Evolutionary conservation across 2,113 vertebrate species (phyloP), one percentile per base, ranked within the genome.

Genomic region (Sphyrna mokarran): DNA sequence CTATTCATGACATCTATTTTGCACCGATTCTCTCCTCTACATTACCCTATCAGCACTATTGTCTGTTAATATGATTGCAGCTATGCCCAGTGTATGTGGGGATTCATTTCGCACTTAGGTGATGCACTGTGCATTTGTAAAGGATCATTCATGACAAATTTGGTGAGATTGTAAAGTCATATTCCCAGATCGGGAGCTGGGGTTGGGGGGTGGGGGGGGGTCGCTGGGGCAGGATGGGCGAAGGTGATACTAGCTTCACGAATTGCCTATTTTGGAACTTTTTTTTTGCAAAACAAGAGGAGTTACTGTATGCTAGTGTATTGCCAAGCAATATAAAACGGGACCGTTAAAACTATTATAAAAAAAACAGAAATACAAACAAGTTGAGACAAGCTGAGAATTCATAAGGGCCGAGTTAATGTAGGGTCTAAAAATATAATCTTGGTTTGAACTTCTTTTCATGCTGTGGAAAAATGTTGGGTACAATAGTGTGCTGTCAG

Each of bases 401-500:
- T 95, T 95, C 94, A 95, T 95, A 95, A 95, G 94, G 48, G 94
- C 94, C 40, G 33, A 72, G 94, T 95, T 95, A 95, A 95, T 95
- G 94, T 95, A 54, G 68, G 94, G 40, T 95, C 94, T 95, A 95
- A 95, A 95, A 95, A 95, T 95, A 95, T 95, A 95, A 95, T 95
- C 94, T 95, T 95, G 94, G 94, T 95, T 95, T 95, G 94, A 95
- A 76, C 94, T 95, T 95, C 94, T 95, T 72, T 95, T 95, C 94
- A 95, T 95, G 69, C 94, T 72, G 94, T 95, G 94, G 94, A 95
- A 95, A 95, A 95, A 95, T 76, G 94, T 72, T 95, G 94, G 94
- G 94, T 95, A 95, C 94, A 95, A 95, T 95, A 72, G 94, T n/a
- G 68, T 95, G 94, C 94, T 95, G 94, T 95, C 94, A 95, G 94